Percentiles rank a stretch among this genome's conserved stretches.
Conservation (phyloP, 2,797 vertebrate species). For the Paramormyrops hopkinsi region DNA sequence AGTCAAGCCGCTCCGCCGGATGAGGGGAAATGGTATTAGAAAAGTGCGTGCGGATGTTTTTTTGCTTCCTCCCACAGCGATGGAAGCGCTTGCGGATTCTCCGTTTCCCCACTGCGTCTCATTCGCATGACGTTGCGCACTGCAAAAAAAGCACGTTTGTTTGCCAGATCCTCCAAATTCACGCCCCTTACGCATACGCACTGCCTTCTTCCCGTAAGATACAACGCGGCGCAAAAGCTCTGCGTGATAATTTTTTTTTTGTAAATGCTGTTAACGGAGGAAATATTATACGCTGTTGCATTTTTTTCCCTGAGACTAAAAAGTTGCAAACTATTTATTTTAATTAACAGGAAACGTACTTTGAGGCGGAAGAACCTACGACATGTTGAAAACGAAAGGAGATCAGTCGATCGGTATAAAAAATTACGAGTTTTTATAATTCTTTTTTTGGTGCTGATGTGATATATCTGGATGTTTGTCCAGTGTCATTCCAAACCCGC, state of each 20-base stretch:
- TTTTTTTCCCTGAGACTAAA: not conserved
- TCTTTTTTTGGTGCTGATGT: not conserved
- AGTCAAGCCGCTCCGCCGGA: slow-evolving; percentile 30
- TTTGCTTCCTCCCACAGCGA: slow-evolving; percentile 38
- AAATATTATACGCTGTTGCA: not conserved
- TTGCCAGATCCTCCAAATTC: slow-evolving; percentile 32
- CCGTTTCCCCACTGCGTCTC: slow-evolving; percentile 42
- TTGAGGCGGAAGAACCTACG: not conserved
- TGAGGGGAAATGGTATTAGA: slow-evolving; percentile 18
- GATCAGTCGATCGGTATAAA: not conserved
- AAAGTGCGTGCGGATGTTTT: slow-evolving; percentile 26
- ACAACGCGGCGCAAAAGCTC: not conserved
- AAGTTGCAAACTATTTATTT: slow-evolving; percentile 1
- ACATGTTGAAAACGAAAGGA: slow-evolving; percentile 5
- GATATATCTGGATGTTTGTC: not conserved
- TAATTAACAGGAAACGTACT: not conserved
- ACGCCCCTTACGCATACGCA: slow-evolving; percentile 29
- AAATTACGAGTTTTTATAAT: not conserved
- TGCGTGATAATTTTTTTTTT: not conserved
- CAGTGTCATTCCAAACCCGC: not conserved
- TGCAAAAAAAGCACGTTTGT: slow-evolving; percentile 44
- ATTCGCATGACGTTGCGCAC: slow-evolving; percentile 46
- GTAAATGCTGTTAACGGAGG: not conserved
- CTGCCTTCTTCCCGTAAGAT: not conserved
- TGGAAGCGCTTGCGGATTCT: slow-evolving; percentile 30